A percentile compares a stretch with the other conserved stretches of the same genome.
These are phyloP conservation scores for Anaspis maculata DNA, from an alignment of 2,888 invertebrate genomes.

Conservation along the genomic window DNA sequence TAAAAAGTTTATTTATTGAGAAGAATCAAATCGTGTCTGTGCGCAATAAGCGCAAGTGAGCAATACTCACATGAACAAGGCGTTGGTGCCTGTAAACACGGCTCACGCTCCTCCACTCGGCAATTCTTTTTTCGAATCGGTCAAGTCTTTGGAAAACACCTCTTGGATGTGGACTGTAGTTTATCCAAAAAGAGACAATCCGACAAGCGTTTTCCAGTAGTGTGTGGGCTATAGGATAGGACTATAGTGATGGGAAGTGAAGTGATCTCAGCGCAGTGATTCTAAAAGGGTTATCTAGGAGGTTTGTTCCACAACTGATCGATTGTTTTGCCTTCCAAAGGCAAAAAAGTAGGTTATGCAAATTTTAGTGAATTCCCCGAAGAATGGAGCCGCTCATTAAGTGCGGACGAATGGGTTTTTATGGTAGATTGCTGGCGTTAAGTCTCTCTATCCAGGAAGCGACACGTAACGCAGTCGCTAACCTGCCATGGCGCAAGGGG, in stretches of 20 bases:
- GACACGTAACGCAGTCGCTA: constrained; percentile 38
- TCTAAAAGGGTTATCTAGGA: constrained; percentile 12
- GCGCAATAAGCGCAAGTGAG: constrained; percentile 10
- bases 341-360: constrained; percentile 25
- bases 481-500: constrained; percentile 47
- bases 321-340: constrained; percentile 14
- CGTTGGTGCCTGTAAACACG: no score
- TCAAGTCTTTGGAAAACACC: constrained; percentile 22
- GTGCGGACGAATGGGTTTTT: constrained; percentile 18
- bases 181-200: constrained; percentile 15
- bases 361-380: constrained; percentile 27
- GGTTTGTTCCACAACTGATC: constrained; percentile 26
- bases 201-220: no score
- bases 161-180: constrained; percentile 14
- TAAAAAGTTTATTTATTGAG: constrained; percentile 23
- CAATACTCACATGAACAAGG: constrained; percentile 16
- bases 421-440: constrained; percentile 27
- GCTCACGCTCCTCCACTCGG: no score
- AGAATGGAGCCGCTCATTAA: constrained; percentile 16
- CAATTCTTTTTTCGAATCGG: no score
- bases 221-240: no score
- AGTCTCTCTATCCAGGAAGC: constrained; percentile 35
- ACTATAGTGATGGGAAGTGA: constrained; percentile 7
- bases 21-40: constrained; percentile 14
- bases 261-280: constrained; percentile 6